Conservation (phyloP, 2,113 vertebrate genomes). For the Alouatta palliata region DNA sequence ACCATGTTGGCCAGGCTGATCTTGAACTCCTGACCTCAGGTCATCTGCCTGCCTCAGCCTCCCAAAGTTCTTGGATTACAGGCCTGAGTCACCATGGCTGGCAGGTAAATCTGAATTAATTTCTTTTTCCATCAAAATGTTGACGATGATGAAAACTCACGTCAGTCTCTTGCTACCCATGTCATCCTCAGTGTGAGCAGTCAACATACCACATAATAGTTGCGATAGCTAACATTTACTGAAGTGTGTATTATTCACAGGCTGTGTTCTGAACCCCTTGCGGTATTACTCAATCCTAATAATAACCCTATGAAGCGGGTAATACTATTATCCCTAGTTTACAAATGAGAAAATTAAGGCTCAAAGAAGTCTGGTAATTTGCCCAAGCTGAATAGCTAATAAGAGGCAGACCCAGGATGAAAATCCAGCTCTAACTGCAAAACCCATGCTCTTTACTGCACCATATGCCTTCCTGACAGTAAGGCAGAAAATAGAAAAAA, state of each 20-base stretch:
- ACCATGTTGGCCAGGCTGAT: too few relatives aligned
- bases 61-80: too few relatives aligned
- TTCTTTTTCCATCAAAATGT: slow-evolving; percentile 14
- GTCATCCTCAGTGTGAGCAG: neutral
- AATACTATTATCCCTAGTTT: neutral
- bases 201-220: neutral
- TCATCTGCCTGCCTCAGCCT: too few relatives aligned
- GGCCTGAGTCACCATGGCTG: too few relatives aligned
- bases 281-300: neutral
- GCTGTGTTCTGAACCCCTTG: neutral
- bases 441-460: neutral
- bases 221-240: neutral
- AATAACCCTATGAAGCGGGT: neutral
- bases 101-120: neutral
- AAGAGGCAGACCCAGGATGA: neutral
- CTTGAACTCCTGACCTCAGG: too few relatives aligned
- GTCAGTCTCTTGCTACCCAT: neutral
- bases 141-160: neutral
- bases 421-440: neutral
- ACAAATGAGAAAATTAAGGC: neutral
- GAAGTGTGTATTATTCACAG: neutral
- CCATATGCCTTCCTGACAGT: neutral
- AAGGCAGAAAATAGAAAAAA: neutral
- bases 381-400: neutral
- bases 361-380: neutral